Conservation (phyloP, 1,140 invertebrate genomes). For the Trachymyrmex septentrionalis region DNA sequence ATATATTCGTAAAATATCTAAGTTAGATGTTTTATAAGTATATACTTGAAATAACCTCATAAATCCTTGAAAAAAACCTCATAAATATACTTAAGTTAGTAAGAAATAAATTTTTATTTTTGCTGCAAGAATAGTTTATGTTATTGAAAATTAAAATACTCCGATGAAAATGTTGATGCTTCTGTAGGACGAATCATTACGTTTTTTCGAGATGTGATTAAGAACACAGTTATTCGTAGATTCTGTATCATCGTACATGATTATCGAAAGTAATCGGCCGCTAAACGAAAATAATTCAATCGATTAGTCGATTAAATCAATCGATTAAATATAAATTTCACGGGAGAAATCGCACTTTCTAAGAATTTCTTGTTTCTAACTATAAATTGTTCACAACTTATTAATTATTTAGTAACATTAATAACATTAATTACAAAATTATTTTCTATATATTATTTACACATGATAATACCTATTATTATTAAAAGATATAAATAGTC, state of each 20-base stretch:
- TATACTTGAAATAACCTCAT: no score
- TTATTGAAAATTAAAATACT: background rate
- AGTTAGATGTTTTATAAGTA: no score
- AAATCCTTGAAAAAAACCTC: no score
- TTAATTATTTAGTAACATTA: conserved; percentile 11
- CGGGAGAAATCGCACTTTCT: conserved; percentile 25
- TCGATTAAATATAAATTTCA: conserved; percentile 27
- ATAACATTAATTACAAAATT: background rate
- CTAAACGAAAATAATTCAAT: conserved; percentile 51
- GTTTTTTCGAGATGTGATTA: conserved; percentile 38
- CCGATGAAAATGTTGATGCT: background rate
- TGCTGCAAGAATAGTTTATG: background rate
- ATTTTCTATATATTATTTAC: background rate
- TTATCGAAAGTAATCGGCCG: conserved; percentile 45
- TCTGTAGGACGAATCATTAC: conserved; percentile 13
- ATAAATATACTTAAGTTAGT: no score
- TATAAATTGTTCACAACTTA: background rate
- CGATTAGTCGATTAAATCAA: conserved; percentile 57
- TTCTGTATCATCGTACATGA: conserved; percentile 36
- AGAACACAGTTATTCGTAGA: conserved; percentile 49
- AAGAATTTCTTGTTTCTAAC: background rate
- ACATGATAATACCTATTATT: background rate
- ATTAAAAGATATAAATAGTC: background rate
- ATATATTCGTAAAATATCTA: background rate
- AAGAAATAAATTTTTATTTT: background rate